These are phyloP conservation scores for Stylophora pistillata DNA, from an alignment of 64 coral and sea anemone genomes.

Conservation along the genomic window DNA sequence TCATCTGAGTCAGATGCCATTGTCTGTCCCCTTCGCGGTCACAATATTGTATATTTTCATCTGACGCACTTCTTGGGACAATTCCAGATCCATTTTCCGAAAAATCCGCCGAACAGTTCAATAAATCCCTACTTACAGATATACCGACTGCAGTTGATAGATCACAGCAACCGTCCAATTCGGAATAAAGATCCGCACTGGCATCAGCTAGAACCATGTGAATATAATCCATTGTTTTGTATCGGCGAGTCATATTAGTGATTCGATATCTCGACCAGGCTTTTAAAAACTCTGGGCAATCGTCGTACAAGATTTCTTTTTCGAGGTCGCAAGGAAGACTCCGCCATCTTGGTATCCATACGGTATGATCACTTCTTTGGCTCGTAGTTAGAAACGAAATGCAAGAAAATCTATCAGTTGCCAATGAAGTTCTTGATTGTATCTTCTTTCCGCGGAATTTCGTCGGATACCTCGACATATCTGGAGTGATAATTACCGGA, in stretches of 20 bases:
- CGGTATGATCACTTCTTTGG: conserved; percentile 33
- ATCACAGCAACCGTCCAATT: conserved; percentile 59
- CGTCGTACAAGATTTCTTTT: conserved; percentile 89
- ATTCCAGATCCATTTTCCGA: conserved; percentile 74
- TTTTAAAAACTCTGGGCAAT: conserved; percentile 88
- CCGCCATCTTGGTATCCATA: conserved; percentile 80
- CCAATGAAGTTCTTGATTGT: conserved; percentile 68
- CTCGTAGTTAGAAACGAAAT: conserved; percentile 84
- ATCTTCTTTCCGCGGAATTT: conserved; percentile 75
- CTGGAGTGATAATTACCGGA: conserved; percentile 88
- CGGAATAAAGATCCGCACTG: conserved; percentile 40
- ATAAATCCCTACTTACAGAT: conserved; percentile 83
- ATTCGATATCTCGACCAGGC: conserved; percentile 92
- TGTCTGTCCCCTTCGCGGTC: conserved; percentile 49
- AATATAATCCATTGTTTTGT: conserved; percentile 98
- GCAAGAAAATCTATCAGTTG: conserved; percentile 87
- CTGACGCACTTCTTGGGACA: conserved; percentile 81
- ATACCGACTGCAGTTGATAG: conserved; percentile 62
- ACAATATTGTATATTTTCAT: conserved; percentile 70
- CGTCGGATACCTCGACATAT: conserved; percentile 53
- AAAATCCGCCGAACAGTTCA: conserved; percentile 57
- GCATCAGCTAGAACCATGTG: conserved; percentile 86
- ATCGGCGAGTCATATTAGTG: conserved; percentile 86
- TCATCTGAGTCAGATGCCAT: conserved; percentile 69
- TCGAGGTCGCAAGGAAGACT: conserved; percentile 87